Evolutionary conservation across 2,888 invertebrate genomes (phyloP).

Genomic region (Nemotelus pantherinus): DNA sequence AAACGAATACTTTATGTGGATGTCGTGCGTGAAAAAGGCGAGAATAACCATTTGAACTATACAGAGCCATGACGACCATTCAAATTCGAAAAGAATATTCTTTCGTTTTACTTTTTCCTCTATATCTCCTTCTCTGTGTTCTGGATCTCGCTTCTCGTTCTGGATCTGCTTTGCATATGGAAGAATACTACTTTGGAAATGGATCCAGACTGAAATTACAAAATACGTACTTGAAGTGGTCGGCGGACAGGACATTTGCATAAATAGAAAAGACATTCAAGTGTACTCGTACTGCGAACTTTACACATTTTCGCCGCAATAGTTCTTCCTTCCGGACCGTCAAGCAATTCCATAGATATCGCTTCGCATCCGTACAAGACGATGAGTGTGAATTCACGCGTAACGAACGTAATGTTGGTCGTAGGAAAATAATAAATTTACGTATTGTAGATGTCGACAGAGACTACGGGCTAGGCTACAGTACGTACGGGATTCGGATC

Average conservation of each 20-base stretch:
- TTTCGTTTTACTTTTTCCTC: neutral
- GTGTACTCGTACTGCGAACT: slow-evolving; percentile 28
- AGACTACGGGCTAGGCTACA: neutral
- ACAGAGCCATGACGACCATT: neutral
- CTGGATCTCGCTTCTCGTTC: slow-evolving; percentile 13
- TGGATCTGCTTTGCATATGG: slow-evolving; percentile 41
- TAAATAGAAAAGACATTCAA: slow-evolving; percentile 42
- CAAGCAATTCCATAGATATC: slow-evolving; percentile 22
- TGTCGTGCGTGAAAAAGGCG: slow-evolving; percentile 40
- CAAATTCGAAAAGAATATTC: slow-evolving; percentile 1
- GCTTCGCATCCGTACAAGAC: neutral
- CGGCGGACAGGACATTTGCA: slow-evolving; percentile 41
- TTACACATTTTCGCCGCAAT: slow-evolving; percentile 44
- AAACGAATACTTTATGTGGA: slow-evolving; percentile 18
- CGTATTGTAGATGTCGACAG: slow-evolving; percentile 13
- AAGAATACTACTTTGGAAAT: slow-evolving; percentile 20
- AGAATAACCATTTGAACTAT: slow-evolving; percentile 4
- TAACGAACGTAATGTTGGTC: neutral
- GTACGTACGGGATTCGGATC: neutral
- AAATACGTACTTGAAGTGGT: slow-evolving; percentile 16
- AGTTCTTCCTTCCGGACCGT: slow-evolving; percentile 43
- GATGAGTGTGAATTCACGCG: slow-evolving; percentile 35
- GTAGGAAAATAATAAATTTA: slow-evolving; percentile 34
- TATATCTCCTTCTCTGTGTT: no score
- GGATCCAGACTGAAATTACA: slow-evolving; percentile 9